These are phyloP conservation scores for Drosophila ustulata DNA, from an alignment of 2,888 invertebrate species.

Conservation along the genomic window DNA sequence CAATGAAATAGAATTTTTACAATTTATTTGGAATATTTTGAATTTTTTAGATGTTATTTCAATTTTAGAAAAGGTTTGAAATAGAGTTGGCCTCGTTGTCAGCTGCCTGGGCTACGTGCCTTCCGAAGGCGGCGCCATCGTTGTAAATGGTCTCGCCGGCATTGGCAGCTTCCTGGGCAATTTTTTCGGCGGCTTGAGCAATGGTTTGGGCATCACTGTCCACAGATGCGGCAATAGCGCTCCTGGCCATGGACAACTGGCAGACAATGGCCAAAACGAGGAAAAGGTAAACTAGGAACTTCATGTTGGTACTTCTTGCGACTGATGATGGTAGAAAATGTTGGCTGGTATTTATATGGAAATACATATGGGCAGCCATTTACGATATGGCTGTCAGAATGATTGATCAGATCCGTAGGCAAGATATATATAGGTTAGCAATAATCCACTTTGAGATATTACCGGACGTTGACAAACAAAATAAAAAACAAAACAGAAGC, in stretches of 20 bases:
- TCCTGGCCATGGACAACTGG: conserved; percentile 4
- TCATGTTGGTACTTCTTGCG: conserved; percentile 9
- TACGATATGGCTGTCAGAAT: conserved; percentile 10
- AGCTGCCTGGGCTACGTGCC: conserved; percentile 11
- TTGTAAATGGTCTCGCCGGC: background rate
- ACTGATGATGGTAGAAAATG: background rate
- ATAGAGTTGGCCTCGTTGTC: conserved; percentile 1
- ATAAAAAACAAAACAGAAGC: background rate
- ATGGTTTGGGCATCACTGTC: conserved; percentile 1
- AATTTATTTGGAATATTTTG: background rate
- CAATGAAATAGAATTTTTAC: background rate
- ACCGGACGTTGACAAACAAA: conserved; percentile 4
- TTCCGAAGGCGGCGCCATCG: conserved; percentile 9
- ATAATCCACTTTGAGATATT: conserved; percentile 7
- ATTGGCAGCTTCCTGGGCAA: conserved; percentile 2
- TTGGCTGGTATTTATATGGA: conserved; percentile 12
- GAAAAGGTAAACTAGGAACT: conserved; percentile 13
- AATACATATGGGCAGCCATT: background rate
- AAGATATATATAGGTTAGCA: background rate
- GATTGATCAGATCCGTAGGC: conserved; percentile 6
- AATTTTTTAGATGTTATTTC: background rate
- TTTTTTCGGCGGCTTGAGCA: conserved; percentile 6
- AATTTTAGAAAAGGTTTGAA: background rate
- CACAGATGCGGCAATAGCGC: background rate
- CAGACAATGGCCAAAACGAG: conserved; percentile 12